Evolutionary conservation across 2,797 vertebrate genomes (phyloP).

Genomic region (Echiichthys vipera): DNA sequence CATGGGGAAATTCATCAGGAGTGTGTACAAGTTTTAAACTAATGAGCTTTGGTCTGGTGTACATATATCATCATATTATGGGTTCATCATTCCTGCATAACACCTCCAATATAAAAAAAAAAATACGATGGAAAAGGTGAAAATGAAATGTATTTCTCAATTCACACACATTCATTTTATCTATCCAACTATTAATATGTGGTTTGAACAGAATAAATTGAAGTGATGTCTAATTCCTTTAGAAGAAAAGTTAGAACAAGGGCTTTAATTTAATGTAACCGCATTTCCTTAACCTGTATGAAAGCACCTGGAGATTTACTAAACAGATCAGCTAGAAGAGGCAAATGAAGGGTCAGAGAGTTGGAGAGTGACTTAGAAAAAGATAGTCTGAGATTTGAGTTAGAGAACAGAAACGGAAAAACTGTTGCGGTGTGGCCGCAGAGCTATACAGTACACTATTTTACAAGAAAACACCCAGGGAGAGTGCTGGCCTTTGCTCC

Average conservation of each 20-base stretch:
- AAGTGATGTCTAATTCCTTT: background rate
- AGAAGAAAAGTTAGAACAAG: background rate
- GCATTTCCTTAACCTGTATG: background rate
- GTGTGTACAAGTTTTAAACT: background rate
- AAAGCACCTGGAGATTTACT: background rate
- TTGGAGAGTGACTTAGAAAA: background rate
- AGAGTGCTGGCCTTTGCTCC: slow-evolving; percentile 13
- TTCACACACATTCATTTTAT: background rate
- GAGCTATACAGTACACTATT: background rate
- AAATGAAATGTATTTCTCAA: background rate
- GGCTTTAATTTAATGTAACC: background rate
- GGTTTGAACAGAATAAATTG: background rate
- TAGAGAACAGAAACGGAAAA: background rate
- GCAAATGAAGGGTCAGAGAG: background rate
- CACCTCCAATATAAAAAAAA: background rate
- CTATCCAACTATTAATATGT: background rate
- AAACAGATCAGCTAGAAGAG: background rate
- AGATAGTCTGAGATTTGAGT: background rate
- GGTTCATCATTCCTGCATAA: background rate
- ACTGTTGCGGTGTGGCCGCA: background rate
- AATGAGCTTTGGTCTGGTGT: background rate
- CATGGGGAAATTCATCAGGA: too few species aligned
- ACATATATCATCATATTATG: background rate
- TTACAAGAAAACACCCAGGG: background rate
- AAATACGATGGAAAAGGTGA: background rate